A percentile compares a stretch with the other conserved stretches of the same genome.
phyloP scores from a whole-genome alignment of 2,113 vertebrate genomes.

The Pseudolaguvia tuberculata region DNA sequence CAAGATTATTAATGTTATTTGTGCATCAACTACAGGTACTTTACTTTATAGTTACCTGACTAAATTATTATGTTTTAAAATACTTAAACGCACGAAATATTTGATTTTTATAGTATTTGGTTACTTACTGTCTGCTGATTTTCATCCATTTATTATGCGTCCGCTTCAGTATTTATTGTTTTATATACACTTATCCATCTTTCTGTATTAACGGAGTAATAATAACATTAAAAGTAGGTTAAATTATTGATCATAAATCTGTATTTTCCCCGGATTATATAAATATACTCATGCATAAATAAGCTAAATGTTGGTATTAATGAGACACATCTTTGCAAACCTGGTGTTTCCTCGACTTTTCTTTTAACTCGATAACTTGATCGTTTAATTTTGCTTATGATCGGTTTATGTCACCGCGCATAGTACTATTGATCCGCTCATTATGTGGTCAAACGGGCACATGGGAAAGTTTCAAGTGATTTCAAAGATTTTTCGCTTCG shows the following conservation, averaged over 20 bases:
- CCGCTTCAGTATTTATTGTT: neutral
- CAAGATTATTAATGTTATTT: neutral
- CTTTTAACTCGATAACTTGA: conserved; percentile 52
- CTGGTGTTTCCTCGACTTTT: conserved; percentile 9
- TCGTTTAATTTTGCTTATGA: conserved; percentile 66
- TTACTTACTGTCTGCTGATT: neutral
- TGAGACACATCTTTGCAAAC: neutral
- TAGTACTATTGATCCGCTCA: conserved; percentile 78
- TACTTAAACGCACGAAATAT: neutral
- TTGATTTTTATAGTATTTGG: neutral
- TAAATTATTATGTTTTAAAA: neutral
- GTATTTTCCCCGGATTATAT: neutral
- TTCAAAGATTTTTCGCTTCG: conserved; percentile 12
- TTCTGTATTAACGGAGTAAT: neutral
- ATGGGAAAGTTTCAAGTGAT: conserved; percentile 66
- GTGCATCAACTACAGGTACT: neutral
- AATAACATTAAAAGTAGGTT: neutral
- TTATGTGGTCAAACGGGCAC: conserved; percentile 74
- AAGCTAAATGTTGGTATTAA: neutral
- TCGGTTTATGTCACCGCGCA: conserved; percentile 81
- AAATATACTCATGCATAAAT: too few species aligned
- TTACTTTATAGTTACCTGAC: neutral
- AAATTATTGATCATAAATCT: neutral
- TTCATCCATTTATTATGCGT: neutral
- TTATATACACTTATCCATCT: neutral